Evolutionary conservation across 2,888 invertebrate genomes (phyloP).

Genomic region (Andrena haemorrhoa): DNA sequence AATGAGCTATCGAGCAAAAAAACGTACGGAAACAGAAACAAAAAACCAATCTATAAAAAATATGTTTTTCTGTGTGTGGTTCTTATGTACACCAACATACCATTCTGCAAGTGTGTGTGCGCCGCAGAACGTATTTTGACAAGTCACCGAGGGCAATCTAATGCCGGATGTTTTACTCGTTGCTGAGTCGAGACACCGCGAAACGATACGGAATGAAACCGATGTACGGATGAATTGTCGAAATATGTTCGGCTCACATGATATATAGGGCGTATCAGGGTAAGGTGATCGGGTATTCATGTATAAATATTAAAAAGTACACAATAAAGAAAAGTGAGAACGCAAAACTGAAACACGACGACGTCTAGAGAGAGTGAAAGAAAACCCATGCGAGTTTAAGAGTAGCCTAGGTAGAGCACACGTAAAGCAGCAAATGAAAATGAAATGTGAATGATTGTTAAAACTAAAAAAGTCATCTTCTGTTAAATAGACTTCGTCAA

Average conservation of each 20-base stretch:
- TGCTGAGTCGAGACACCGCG: not conserved
- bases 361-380: constrained; percentile 45
- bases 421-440: constrained; percentile 84
- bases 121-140: constrained; percentile 81
- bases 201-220: constrained; percentile 19
- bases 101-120: constrained; percentile 86
- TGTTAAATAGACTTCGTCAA: constrained; percentile 81
- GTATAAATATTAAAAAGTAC: constrained; percentile 76
- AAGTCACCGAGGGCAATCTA: constrained; percentile 23
- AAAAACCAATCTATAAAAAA: constrained; percentile 81
- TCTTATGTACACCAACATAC: constrained; percentile 90
- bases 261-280: constrained; percentile 71
- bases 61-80: constrained; percentile 85
- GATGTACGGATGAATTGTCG: constrained; percentile 69
- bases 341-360: constrained; percentile 66
- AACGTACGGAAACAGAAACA: constrained; percentile 78
- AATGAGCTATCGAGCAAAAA: constrained; percentile 73
- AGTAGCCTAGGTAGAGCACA: constrained; percentile 79
- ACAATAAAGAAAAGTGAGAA: constrained; percentile 49
- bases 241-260: constrained; percentile 78
- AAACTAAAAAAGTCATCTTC: constrained; percentile 79
- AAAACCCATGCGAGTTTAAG: constrained; percentile 67
- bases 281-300: constrained; percentile 78
- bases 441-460: constrained; percentile 82
- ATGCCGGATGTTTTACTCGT: not conserved